Percentiles rank a stretch among this genome's conserved stretches.
Evolutionary conservation across 2,888 invertebrate species (phyloP).

Genomic region (Eutolmus rufibarbis): DNA sequence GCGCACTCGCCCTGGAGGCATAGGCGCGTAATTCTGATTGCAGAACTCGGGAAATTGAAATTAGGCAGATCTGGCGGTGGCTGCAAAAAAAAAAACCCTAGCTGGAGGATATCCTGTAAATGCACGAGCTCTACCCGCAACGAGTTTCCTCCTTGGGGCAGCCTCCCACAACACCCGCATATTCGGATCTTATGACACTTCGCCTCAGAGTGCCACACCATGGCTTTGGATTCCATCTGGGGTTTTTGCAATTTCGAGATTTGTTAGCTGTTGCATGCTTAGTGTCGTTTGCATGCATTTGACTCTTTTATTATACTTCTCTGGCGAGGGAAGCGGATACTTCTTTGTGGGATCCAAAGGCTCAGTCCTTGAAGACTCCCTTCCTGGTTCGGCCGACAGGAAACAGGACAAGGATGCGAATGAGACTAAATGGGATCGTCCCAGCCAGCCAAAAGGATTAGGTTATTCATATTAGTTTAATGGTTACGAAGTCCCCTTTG

Average conservation of each 20-base stretch:
- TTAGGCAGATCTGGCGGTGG: neutral
- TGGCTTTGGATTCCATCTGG: neutral
- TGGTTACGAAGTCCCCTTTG: neutral
- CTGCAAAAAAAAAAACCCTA: neutral
- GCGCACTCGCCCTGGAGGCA: neutral
- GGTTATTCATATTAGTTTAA: neutral
- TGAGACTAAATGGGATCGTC: neutral
- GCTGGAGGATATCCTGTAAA: neutral
- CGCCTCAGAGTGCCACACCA: neutral
- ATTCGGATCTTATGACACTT: neutral
- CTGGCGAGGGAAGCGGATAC: neutral
- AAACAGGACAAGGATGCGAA: neutral
- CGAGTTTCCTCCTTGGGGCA: neutral
- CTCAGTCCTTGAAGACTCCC: neutral
- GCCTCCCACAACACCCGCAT: neutral
- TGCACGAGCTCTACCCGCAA: neutral
- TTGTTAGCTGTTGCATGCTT: neutral
- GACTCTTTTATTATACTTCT: neutral
- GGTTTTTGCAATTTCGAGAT: neutral
- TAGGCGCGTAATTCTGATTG: neutral
- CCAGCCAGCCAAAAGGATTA: neutral
- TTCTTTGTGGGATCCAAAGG: neutral
- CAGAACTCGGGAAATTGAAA: neutral
- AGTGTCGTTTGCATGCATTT: neutral
- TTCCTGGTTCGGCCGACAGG: neutral